Conservation (phyloP, 1,140 invertebrate genomes). For the Drosophila tani region DNA sequence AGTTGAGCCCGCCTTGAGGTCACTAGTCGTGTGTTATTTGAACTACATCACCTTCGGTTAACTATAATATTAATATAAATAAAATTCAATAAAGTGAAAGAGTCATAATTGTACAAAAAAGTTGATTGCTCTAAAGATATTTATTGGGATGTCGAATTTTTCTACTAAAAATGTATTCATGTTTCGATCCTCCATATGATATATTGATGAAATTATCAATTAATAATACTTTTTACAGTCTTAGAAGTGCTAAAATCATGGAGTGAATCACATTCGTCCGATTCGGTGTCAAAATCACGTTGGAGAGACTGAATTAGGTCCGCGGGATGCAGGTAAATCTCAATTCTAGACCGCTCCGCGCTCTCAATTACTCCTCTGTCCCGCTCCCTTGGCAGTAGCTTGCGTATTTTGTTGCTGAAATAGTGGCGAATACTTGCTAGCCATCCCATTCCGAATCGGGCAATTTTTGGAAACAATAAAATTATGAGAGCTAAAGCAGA, state of each 20-base stretch:
- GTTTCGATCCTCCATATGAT: not conserved
- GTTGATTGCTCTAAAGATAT: not conserved
- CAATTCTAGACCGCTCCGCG: not conserved
- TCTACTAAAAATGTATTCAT: not conserved
- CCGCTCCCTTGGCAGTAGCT: not conserved
- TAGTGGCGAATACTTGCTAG: conserved; percentile 2
- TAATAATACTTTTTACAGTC: not conserved
- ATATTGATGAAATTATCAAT: not conserved
- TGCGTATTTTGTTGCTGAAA: conserved; percentile 24
- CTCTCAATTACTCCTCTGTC: not conserved
- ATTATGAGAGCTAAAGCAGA: conserved; percentile 1
- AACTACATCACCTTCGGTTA: too few species aligned
- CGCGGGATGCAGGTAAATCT: conserved; percentile 25
- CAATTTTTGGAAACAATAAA: not conserved
- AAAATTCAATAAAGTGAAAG: too few species aligned
- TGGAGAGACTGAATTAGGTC: conserved; percentile 9
- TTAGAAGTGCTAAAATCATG: not conserved
- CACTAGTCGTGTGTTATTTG: too few species aligned
- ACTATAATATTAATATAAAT: too few species aligned
- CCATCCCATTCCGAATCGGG: not conserved
- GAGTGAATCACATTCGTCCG: not conserved
- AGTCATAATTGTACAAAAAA: too few species aligned
- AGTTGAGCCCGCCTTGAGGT: too few species aligned
- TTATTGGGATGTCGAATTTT: not conserved
- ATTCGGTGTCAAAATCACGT: conserved; percentile 14